A percentile compares a stretch with the other conserved stretches of the same genome.
These are phyloP conservation scores for Falco rusticolus DNA, from an alignment of 2,797 vertebrate species.

Conservation along the genomic window DNA sequence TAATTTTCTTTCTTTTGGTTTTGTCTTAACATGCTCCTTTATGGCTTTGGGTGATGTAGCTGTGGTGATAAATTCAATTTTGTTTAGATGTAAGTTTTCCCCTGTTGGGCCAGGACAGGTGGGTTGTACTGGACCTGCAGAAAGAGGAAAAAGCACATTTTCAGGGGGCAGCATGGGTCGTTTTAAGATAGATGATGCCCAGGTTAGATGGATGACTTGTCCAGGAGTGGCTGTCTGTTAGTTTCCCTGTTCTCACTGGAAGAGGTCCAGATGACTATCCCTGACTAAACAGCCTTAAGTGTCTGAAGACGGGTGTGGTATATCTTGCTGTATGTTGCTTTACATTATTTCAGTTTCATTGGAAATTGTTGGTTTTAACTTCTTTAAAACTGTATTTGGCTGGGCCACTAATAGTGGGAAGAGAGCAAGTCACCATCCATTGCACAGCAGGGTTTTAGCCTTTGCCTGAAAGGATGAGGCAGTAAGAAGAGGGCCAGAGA, in stretches of 20 bases:
- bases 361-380: neutral
- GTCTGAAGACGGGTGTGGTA: neutral
- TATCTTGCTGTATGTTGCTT: neutral
- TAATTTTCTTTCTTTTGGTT: neutral
- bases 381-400: fast-evolving
- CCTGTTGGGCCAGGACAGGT: neutral
- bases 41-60: neutral
- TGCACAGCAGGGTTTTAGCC: neutral
- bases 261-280: neutral
- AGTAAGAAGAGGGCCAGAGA: neutral
- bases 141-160: neutral
- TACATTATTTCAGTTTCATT: neutral
- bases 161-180: neutral
- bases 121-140: neutral
- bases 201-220: neutral
- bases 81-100: neutral
- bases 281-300: neutral
- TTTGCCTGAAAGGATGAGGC: neutral
- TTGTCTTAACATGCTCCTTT: neutral
- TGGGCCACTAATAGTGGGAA: neutral
- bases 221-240: neutral
- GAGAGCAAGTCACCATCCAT: fast-evolving
- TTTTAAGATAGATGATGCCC: neutral
- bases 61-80: neutral
- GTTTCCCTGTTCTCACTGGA: neutral